Conservation (phyloP, 2,113 vertebrate species). For the Hirundichthys speculiger region DNA sequence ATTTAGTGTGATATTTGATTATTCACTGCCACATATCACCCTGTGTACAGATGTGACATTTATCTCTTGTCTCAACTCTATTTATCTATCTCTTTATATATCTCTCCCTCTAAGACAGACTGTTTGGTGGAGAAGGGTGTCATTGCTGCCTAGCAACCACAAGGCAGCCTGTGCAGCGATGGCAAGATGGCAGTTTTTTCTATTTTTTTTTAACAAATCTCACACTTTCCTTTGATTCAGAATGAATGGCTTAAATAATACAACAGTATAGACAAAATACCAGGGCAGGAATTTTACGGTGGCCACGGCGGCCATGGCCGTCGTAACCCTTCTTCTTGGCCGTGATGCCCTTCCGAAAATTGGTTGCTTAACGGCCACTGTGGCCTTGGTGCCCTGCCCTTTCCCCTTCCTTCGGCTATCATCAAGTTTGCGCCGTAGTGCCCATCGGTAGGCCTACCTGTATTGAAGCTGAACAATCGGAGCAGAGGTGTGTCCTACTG, state of each 20-base stretch:
- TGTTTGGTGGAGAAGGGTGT: constrained; percentile 39
- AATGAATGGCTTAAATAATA: constrained; percentile 29
- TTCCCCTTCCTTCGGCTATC: too few species aligned
- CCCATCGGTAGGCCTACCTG: too few species aligned
- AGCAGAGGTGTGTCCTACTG: too few species aligned
- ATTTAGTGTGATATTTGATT: constrained; percentile 51
- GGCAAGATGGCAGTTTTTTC: constrained; percentile 32
- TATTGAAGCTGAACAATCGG: too few species aligned
- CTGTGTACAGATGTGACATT: constrained; percentile 24
- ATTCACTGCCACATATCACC: constrained; percentile 55
- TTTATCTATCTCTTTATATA: constrained; percentile 8
- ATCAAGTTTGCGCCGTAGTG: too few species aligned
- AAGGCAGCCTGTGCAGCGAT: constrained; percentile 17
- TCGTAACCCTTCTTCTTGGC: too few species aligned
- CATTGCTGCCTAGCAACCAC: constrained; percentile 68
- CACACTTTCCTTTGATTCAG: constrained; percentile 24
- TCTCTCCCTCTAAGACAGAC: constrained; percentile 18
- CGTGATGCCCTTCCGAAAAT: too few species aligned
- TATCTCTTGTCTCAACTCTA: constrained; percentile 10
- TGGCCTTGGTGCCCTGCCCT: too few species aligned
- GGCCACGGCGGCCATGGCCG: too few species aligned
- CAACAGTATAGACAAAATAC: background rate
- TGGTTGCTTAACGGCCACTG: too few species aligned
- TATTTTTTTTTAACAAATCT: constrained; percentile 37
- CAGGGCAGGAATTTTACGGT: too few species aligned